Evolutionary conservation across 2,888 invertebrate species (phyloP).

Genomic region (Deroplatys truncata): DNA sequence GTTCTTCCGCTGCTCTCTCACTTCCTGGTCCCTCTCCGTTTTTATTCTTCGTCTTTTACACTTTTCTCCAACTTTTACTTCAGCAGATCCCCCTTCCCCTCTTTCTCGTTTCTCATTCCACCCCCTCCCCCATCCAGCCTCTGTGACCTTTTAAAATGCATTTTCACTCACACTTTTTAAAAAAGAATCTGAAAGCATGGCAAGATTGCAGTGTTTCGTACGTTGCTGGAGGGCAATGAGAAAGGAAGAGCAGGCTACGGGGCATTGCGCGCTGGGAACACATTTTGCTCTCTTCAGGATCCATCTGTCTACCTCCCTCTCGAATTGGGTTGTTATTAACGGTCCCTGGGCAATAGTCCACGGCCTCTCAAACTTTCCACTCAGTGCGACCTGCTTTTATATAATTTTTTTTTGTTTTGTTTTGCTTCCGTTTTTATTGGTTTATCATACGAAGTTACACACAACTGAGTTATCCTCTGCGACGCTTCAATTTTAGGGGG

Average conservation of each 20-base stretch:
- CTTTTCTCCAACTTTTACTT: not conserved
- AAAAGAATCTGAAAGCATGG: not conserved
- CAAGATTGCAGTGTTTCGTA: not conserved
- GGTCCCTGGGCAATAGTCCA: not conserved
- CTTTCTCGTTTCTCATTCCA: not conserved
- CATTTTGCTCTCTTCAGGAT: not conserved
- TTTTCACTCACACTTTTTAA: not conserved
- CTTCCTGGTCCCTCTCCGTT: not conserved
- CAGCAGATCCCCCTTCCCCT: not conserved
- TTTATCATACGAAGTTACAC: not conserved
- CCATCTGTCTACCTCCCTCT: not conserved
- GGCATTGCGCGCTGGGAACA: not conserved
- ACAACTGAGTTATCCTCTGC: not conserved
- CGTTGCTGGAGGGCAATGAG: not conserved
- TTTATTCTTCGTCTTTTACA: not conserved
- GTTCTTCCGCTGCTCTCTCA: not conserved
- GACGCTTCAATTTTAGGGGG: not conserved
- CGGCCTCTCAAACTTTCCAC: not conserved
- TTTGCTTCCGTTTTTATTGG: not conserved
- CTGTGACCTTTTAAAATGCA: conserved; percentile 24
- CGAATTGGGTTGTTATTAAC: not conserved
- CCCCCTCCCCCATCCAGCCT: not conserved
- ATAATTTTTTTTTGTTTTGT: not conserved
- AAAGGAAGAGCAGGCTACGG: not conserved
- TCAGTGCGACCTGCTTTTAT: not conserved